Evolutionary conservation across 2,797 vertebrate species (phyloP), one percentile per base, ranked within the genome.

Genomic region (Coracias cyanogaster): DNA sequence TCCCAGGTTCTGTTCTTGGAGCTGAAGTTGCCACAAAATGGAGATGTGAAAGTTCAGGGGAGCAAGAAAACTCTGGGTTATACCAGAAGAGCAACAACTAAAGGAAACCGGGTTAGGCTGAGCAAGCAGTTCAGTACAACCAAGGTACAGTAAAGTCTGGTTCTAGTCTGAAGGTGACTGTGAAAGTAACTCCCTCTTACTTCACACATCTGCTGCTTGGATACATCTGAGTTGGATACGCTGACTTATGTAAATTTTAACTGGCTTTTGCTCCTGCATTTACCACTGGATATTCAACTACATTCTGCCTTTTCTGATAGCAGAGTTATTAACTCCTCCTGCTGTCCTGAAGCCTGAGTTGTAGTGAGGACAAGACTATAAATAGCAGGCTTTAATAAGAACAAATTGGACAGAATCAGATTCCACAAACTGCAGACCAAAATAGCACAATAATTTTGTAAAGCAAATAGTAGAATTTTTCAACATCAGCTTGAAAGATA

Each of bases 1-100:
- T 96, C 97, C 31, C 83, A 99, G 99, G 98, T 99, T 49, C 96
- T 99, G 94, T 99, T 99, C 97, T 96, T 99, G 91, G 99, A 99
- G 97, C 98, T 99, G 76, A 99, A 99, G 79, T 97, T 99, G 85
- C 99, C 99, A 93, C 99, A 99, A 65, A 99, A 99, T 51, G 99
- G 99, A 57, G 99, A 99, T 6, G 57, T 98, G 51, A 98, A 96
- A 85, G 97, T 94, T 45, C 97, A 97, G 76, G 98, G 98, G 86
- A 98, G 89, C 96, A 99, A 99, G 98, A 99, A 99, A 98, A 99
- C 99, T 33, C 97, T 99, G 83, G 99, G 99, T 78, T 99, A 99
- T 83, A 98, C 98, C 66, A 98, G 99, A 95, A 98, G 99, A 95
- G 21, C 96, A 94, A 97, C 96, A 9, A 96, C 97, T 52, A 98